Conservation (phyloP, 2,888 invertebrate species). For the Ectemnius cavifrons region DNA sequence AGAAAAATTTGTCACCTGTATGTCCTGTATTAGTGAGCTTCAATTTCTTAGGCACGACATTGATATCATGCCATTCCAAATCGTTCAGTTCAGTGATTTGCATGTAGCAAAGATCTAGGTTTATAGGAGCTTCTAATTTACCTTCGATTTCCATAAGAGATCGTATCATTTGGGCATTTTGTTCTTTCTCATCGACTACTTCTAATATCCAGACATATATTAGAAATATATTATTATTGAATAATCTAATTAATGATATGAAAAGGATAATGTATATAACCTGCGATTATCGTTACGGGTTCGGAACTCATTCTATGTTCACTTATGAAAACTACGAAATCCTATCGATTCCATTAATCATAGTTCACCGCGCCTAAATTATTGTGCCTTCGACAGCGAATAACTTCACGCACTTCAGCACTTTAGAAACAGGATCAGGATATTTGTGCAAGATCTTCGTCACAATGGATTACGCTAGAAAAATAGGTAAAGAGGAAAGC, state of each 20-base stretch:
- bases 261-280: too few species aligned
- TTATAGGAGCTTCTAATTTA: slow-evolving; percentile 77
- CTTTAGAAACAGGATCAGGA: neutral
- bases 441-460: neutral
- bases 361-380: too few species aligned
- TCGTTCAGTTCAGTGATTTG: slow-evolving; percentile 77
- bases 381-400: too few species aligned
- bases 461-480: slow-evolving; percentile 64
- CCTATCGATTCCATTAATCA: too few species aligned
- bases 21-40: slow-evolving; percentile 85
- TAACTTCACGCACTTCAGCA: neutral
- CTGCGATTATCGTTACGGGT: too few species aligned
- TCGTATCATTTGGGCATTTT: slow-evolving; percentile 39
- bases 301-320: too few species aligned
- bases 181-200: neutral
- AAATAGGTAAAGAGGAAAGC: slow-evolving; percentile 55
- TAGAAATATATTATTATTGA: too few species aligned
- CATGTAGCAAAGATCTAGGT: slow-evolving; percentile 76
- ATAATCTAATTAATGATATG: too few species aligned
- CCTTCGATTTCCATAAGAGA: slow-evolving; percentile 32
- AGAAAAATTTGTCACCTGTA: slow-evolving; percentile 77
- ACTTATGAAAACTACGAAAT: too few species aligned
- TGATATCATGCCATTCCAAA: slow-evolving; percentile 79
- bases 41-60: slow-evolving; percentile 82
- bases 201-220: slow-evolving; percentile 10